phyloP scores from a whole-genome alignment of 1,140 invertebrate species.

The Aphelenchoides fujianensis region DNA sequence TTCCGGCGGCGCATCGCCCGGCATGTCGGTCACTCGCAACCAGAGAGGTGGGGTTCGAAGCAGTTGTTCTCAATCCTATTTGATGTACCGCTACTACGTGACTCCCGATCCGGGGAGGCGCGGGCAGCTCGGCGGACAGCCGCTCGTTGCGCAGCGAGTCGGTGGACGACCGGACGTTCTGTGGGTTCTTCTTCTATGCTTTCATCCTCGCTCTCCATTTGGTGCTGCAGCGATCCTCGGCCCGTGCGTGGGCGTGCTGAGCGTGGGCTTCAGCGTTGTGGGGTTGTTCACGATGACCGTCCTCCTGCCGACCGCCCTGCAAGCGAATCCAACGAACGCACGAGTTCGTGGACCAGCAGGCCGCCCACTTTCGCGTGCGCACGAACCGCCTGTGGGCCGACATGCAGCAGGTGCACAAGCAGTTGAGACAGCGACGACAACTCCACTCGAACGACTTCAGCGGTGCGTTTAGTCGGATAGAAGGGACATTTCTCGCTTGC shows the following conservation, averaged over 20 bases:
- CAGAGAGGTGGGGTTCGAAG: too few species aligned
- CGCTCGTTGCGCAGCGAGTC: not conserved
- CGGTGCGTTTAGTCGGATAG: too few species aligned
- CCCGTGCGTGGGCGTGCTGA: not conserved
- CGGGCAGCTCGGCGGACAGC: not conserved
- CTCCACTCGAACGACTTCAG: not conserved
- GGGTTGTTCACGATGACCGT: constrained; percentile 9
- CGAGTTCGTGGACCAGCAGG: constrained; percentile 6
- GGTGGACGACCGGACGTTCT: constrained; percentile 10
- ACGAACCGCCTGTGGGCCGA: constrained; percentile 8
- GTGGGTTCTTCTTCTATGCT: not conserved
- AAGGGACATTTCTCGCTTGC: too few species aligned
- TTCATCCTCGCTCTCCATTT: too few species aligned
- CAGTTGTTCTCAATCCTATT: too few species aligned
- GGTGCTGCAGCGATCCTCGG: not conserved
- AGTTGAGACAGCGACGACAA: not conserved
- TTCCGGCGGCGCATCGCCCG: too few species aligned
- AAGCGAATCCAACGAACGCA: constrained; percentile 1
- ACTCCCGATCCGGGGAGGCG: constrained; percentile 6
- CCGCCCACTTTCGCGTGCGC: not conserved
- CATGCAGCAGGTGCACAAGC: not conserved
- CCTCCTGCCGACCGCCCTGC: constrained; percentile 6
- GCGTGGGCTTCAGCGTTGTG: constrained; percentile 15
- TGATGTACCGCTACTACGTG: constrained; percentile 23
- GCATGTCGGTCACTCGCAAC: too few species aligned